A percentile compares a stretch with the other conserved stretches of the same genome.
Conservation (phyloP, 1,140 invertebrate genomes). For the Cheumatopsyche charites region DNA sequence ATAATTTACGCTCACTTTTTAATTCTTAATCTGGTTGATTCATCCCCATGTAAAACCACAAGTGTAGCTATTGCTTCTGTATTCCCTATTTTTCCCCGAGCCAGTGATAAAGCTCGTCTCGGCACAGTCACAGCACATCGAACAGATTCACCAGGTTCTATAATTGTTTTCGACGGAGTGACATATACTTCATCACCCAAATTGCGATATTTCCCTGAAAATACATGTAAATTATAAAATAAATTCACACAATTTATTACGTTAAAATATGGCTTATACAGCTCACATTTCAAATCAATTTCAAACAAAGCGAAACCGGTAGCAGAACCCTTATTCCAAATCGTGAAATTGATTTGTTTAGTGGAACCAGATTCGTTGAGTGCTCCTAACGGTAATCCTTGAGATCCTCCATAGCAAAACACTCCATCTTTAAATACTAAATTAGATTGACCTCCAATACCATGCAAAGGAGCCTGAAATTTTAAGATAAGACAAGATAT, state of each 20-base stretch:
- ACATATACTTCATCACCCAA: slow-evolving; percentile 39
- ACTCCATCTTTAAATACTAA: slow-evolving; percentile 44
- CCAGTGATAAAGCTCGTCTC: slow-evolving; percentile 32
- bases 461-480: slow-evolving; percentile 42
- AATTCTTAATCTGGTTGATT: slow-evolving; percentile 40
- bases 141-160: slow-evolving; percentile 22
- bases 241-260: neutral
- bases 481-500: neutral
- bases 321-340: slow-evolving; percentile 43
- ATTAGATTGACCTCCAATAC: slow-evolving; percentile 36
- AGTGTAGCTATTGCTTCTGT: slow-evolving; percentile 43
- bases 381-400: slow-evolving; percentile 43
- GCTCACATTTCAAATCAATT: slow-evolving; percentile 45
- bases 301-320: slow-evolving; percentile 41
- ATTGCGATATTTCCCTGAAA: slow-evolving; percentile 45
- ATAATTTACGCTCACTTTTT: slow-evolving; percentile 34
- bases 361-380: slow-evolving; percentile 30
- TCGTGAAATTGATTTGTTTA: slow-evolving; percentile 45
- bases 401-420: slow-evolving; percentile 40
- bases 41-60: slow-evolving; percentile 42
- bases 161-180: slow-evolving; percentile 22
- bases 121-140: slow-evolving; percentile 40
- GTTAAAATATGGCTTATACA: neutral
- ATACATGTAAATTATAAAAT: neutral
- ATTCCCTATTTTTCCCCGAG: slow-evolving; percentile 27